These are phyloP conservation scores for Chondrosia reniformis DNA, from an alignment of 37 sponge, comb jelly and placozoan genomes.

Conservation along the genomic window DNA sequence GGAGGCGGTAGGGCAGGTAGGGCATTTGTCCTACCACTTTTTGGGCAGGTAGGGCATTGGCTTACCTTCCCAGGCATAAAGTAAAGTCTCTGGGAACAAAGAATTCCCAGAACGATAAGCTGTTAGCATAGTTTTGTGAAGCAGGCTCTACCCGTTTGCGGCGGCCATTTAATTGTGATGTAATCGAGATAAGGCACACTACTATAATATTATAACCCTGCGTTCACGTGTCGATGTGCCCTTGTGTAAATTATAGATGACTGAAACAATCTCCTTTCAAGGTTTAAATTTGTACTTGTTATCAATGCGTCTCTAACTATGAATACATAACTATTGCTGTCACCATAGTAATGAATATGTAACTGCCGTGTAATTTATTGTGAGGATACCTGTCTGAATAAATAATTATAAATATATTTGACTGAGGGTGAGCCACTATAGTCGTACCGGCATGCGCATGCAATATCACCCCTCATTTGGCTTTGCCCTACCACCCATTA, in stretches of 20 bases:
- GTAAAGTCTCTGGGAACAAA: not conserved
- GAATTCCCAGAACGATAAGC: not conserved
- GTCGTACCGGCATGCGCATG: not conserved
- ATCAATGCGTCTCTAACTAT: too few species aligned
- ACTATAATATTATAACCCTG: not conserved
- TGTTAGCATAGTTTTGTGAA: not conserved
- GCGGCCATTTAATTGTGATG: conserved; percentile 5
- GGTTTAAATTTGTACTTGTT: too few species aligned
- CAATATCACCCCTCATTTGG: not conserved
- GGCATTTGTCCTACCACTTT: not conserved
- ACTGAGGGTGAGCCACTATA: not conserved
- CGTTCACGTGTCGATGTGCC: not conserved
- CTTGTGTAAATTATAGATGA: too few species aligned
- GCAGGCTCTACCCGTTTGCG: not conserved
- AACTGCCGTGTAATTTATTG: not conserved
- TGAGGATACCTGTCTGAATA: not conserved
- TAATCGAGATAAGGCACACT: not conserved
- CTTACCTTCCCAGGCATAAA: not conserved
- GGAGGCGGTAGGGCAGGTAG: not conserved
- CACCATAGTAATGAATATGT: conserved; percentile 2
- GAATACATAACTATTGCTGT: not conserved
- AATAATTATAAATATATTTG: not conserved
- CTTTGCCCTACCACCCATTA: conserved; percentile 3
- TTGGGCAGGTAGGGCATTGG: not conserved
- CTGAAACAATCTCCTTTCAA: too few species aligned